Conservation (phyloP, 2,797 vertebrate genomes). For the Parauchenoglanis ngamensis region DNA sequence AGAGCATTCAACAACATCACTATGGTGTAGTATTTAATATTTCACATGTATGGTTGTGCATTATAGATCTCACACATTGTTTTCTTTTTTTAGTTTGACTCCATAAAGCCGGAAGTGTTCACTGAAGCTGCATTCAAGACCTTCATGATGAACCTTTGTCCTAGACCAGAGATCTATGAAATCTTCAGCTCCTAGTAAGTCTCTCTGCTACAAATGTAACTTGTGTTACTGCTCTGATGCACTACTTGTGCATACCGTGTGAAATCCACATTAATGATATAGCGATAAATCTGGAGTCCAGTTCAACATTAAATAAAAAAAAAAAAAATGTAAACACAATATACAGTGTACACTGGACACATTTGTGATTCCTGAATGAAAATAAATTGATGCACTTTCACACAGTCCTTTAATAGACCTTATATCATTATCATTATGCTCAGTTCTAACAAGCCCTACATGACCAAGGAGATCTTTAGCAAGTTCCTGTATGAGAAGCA, state of each 20-base stretch:
- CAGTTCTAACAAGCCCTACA: constrained; percentile 93
- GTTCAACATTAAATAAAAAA: neutral
- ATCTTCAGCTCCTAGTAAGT: constrained; percentile 97
- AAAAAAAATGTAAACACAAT: neutral
- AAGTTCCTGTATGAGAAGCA: constrained; percentile 97
- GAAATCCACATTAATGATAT: neutral
- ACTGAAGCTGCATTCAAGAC: constrained; percentile 86
- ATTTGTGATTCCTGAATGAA: neutral
- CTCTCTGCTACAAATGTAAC: neutral
- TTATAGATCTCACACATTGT: neutral
- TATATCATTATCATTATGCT: constrained; percentile 9
- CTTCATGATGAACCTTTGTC: constrained; percentile 88
- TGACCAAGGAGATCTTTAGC: constrained; percentile 92
- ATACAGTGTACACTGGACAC: too few species aligned
- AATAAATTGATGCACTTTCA: neutral
- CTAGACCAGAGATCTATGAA: constrained; percentile 91
- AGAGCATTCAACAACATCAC: neutral
- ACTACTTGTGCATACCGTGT: neutral
- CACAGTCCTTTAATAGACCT: neutral
- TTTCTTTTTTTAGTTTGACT: constrained; percentile 79
- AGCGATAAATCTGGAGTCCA: neutral
- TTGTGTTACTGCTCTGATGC: neutral
- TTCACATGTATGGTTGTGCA: neutral
- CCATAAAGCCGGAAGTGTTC: constrained; percentile 92
- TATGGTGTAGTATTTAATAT: neutral